A percentile compares a stretch with the other conserved stretches of the same genome.
These are phyloP conservation scores for Meloidogyne floridensis DNA, from an alignment of 1,140 invertebrate species.

Conservation along the genomic window DNA sequence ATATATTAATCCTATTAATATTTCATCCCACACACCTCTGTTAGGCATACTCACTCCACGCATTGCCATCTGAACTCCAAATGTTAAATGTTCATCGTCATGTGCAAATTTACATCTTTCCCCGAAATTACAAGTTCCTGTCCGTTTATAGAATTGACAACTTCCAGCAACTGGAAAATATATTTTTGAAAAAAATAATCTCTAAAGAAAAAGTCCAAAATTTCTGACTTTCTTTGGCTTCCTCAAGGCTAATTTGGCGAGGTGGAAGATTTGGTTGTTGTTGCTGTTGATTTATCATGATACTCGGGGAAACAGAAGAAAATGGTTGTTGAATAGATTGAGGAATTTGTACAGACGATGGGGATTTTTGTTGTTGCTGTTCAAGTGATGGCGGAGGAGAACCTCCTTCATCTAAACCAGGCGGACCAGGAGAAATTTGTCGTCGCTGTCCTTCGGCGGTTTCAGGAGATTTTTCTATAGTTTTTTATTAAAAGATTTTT, in stretches of 20 bases:
- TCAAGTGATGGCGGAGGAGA: not conserved
- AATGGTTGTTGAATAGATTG: not conserved
- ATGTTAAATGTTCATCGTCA: slow-evolving; percentile 14
- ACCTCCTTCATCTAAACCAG: slow-evolving; percentile 17
- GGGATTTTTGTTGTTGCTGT: slow-evolving; percentile 9
- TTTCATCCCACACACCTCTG: not conserved
- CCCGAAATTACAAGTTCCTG: slow-evolving; percentile 19
- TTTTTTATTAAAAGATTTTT: not conserved
- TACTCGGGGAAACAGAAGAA: not conserved
- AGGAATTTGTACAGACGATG: slow-evolving; percentile 2
- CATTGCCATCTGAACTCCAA: slow-evolving; percentile 19
- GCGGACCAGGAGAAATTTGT: slow-evolving; percentile 15
- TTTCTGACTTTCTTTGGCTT: slow-evolving; percentile 14
- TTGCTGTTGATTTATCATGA: not conserved
- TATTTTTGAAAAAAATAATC: not conserved
- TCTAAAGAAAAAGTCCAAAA: not conserved
- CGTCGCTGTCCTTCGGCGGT: not conserved
- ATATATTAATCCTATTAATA: too few relatives aligned
- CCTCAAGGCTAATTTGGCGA: slow-evolving; percentile 1
- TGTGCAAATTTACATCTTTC: slow-evolving; percentile 26
- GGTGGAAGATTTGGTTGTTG: not conserved
- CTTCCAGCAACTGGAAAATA: slow-evolving; percentile 16
- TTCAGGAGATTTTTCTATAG: not conserved
- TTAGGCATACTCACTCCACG: not conserved
- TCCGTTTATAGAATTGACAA: slow-evolving; percentile 25